These are phyloP conservation scores for Triplophysa rosa DNA, from an alignment of 2,113 vertebrate genomes.

Conservation along the genomic window DNA sequence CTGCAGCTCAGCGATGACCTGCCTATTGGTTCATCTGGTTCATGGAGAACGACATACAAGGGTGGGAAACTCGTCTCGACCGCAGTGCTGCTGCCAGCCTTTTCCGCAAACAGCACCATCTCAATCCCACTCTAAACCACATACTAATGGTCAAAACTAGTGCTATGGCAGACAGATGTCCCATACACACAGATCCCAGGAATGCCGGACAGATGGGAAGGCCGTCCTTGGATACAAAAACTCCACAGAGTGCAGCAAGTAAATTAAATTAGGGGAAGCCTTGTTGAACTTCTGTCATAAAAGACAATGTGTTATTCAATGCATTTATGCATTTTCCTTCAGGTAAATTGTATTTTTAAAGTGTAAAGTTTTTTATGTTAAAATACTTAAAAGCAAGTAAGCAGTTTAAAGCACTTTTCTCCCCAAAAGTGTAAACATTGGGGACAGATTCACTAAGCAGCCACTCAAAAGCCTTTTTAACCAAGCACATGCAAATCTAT, in stretches of 20 bases:
- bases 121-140: constrained; percentile 48
- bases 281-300: constrained; percentile 2
- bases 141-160: constrained; percentile 44
- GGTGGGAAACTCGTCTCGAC: constrained; percentile 44
- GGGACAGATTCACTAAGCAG: too few relatives aligned
- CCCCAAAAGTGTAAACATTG: too few relatives aligned
- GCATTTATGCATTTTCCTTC: too few relatives aligned
- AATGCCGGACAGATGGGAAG: constrained; percentile 6
- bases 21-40: constrained; percentile 48
- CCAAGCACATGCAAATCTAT: too few relatives aligned
- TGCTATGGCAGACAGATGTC: constrained; percentile 39
- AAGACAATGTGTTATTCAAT: too few relatives aligned
- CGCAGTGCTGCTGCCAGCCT: constrained; percentile 47
- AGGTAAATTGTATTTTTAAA: too few relatives aligned
- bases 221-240: constrained; percentile 1
- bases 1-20: constrained; percentile 35
- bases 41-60: constrained; percentile 49
- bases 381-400: too few relatives aligned
- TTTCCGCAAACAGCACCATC: constrained; percentile 44
- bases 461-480: too few relatives aligned
- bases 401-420: too few relatives aligned
- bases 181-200: constrained; percentile 22
- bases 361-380: too few relatives aligned
- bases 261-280: constrained; percentile 33
- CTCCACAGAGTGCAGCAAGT: not conserved